Percentiles rank a stretch among this genome's conserved stretches.
Conservation (phyloP, 1,140 invertebrate species). For the Drepana arcuata region DNA sequence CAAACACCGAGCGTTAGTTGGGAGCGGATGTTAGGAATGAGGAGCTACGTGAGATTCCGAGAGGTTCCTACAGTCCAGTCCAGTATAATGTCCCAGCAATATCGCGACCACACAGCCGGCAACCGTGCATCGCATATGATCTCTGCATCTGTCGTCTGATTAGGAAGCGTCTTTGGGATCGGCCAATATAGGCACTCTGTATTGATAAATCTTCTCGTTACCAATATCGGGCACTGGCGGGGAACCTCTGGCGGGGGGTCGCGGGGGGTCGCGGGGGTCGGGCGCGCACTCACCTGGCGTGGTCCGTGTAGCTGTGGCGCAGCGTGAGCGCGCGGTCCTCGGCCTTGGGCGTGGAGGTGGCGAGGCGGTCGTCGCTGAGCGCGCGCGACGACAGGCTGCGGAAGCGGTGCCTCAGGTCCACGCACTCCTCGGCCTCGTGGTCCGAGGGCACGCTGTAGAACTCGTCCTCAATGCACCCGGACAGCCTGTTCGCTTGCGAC, state of each 20-base stretch:
- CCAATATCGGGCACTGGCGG: too few species aligned
- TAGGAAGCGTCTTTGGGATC: too few species aligned
- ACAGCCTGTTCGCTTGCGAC: constrained; percentile 36
- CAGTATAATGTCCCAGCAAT: too few species aligned
- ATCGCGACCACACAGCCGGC: too few species aligned
- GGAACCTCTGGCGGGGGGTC: constrained; percentile 1
- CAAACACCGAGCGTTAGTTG: too few species aligned
- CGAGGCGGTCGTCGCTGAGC: constrained; percentile 24
- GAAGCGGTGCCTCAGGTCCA: constrained; percentile 43
- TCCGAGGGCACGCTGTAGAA: constrained; percentile 62
- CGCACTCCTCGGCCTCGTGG: constrained; percentile 32
- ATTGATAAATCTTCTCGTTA: too few species aligned
- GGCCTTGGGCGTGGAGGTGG: constrained; percentile 36
- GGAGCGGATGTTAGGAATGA: too few species aligned
- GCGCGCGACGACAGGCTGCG: constrained; percentile 37
- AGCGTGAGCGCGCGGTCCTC: constrained; percentile 19
- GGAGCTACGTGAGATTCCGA: too few species aligned
- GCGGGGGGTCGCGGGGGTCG: constrained; percentile 3
- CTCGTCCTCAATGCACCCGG: constrained; percentile 62
- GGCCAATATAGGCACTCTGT: too few species aligned
- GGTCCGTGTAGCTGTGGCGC: constrained; percentile 48
- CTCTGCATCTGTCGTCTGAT: too few species aligned
- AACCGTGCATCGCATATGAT: too few species aligned
- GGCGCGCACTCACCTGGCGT: constrained; percentile 39
- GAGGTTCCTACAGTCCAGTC: too few species aligned